phyloP scores from a whole-genome alignment of 2,797 vertebrate species.

The Todus mexicanus region DNA sequence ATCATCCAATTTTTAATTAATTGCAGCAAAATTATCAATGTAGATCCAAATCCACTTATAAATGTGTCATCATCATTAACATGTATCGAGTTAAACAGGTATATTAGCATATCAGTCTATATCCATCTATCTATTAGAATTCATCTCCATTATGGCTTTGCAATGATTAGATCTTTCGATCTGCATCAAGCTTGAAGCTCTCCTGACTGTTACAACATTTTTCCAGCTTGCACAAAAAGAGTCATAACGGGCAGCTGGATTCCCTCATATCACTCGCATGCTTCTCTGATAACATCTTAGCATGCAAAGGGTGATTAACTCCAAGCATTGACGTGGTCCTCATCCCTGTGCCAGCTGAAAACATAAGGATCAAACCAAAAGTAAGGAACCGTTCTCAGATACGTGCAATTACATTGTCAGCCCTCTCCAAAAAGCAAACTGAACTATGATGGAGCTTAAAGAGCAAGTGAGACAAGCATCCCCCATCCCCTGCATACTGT shows the following conservation, averaged over 20 bases:
- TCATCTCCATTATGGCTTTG: not conserved
- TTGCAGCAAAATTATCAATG: not conserved
- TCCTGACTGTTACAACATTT: not conserved
- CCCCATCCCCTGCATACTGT: fast-evolving
- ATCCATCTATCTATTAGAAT: slow-evolving; percentile 4
- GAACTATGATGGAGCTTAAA: not conserved
- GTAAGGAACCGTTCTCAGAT: not conserved
- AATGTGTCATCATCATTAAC: slow-evolving; percentile 3
- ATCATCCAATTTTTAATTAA: slow-evolving; percentile 15
- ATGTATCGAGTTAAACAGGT: slow-evolving; percentile 16
- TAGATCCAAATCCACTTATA: not conserved
- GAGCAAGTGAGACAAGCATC: not conserved
- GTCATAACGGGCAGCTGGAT: not conserved
- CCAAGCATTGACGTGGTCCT: not conserved
- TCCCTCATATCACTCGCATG: not conserved
- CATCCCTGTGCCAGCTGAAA: not conserved
- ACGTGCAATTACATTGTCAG: not conserved
- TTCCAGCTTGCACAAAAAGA: not conserved
- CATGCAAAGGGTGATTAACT: not conserved
- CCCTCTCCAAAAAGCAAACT: not conserved
- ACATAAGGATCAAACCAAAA: not conserved
- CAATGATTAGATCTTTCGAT: not conserved
- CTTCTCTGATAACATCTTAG: not conserved
- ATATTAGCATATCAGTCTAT: not conserved
- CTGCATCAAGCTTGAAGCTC: not conserved